Evolutionary conservation across 2,888 invertebrate genomes (phyloP), one percentile per base, ranked within the genome.

Genomic region (Tipula lateralis): DNA sequence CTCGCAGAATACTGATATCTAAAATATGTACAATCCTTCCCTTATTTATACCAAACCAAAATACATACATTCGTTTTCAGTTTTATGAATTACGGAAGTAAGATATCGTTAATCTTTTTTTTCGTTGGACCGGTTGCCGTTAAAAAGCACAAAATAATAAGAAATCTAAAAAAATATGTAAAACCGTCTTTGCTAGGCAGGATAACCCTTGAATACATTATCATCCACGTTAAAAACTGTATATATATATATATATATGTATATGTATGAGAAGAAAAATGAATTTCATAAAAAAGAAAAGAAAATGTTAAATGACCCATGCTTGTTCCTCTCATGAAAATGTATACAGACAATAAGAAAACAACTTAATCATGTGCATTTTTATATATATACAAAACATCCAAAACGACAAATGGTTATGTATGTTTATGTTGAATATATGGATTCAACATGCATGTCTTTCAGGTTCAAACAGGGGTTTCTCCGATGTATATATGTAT

Each of bases 91-190:
- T 82, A 30, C 82, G 82, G 82, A 82, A 30, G 30, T 82, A 82
- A 82, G 66, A 82, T 82, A 82, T 82, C 82, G 82, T 82, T 82
- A 82, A 82, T 82, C 82, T 82, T 82, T 29, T 82, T 82, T 30
- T 30, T 82, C 30, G 19, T 9, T 66, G 24, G 66, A 66, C 66
- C 66, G 66, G 66, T 66, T 66, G 24, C 66, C 66, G 24, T 66
- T 66, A 66, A 66, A 66, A 66, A 66, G 66, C 66, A 66, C 66
- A 66, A 66, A 66, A 2, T 7, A 44, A 66, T 24, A 66, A 9
- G 66, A 66, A 66, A 19, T 66, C 66, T 19, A 66, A 5, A 66
- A 24, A 24, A 66, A 66, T 66, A 66, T 66, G 24, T 66, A 66
- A 66, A 66, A 24, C 66, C 66, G 9, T 66, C 24, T 66, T 66